Evolutionary conservation across 2,888 invertebrate genomes (phyloP).

Genomic region (Drosophila atripex): DNA sequence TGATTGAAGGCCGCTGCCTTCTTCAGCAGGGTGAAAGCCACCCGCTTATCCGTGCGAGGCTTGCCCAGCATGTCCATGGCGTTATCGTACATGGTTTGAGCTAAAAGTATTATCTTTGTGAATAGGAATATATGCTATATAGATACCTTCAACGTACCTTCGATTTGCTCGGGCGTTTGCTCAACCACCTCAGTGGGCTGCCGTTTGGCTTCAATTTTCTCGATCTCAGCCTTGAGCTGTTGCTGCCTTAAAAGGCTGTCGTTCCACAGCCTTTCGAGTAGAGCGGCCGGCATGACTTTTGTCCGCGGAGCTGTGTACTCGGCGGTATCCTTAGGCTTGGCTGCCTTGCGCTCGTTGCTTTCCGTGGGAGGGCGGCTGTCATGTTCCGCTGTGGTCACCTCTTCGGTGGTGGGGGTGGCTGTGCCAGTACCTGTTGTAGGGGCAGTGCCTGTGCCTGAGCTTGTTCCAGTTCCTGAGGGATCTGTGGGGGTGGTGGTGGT

Average conservation of each 20-base stretch:
- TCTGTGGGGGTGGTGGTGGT: conserved; percentile 45
- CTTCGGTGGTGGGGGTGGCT: conserved; percentile 31
- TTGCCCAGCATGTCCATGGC: conserved; percentile 89
- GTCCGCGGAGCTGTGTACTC: conserved; percentile 53
- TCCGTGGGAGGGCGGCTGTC: conserved; percentile 48
- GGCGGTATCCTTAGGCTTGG: conserved; percentile 55
- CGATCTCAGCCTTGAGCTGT: conserved; percentile 76
- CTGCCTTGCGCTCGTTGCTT: conserved; percentile 61
- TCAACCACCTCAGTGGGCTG: conserved; percentile 77
- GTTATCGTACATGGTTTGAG: conserved; percentile 89
- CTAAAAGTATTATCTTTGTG: conserved; percentile 83
- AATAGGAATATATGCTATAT: neutral
- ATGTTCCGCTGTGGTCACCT: conserved; percentile 51
- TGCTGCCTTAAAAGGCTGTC: conserved; percentile 70
- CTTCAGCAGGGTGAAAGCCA: conserved; percentile 90
- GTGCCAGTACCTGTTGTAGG: conserved; percentile 30
- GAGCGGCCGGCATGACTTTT: conserved; percentile 66
- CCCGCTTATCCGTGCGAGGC: conserved; percentile 88
- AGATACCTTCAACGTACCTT: conserved; percentile 85
- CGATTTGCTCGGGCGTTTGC: conserved; percentile 84
- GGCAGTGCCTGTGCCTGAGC: conserved; percentile 30
- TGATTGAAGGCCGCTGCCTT: conserved; percentile 93
- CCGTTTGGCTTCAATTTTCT: conserved; percentile 59
- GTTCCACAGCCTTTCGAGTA: conserved; percentile 74
- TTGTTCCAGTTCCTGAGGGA: conserved; percentile 6